Percentiles rank a stretch among this genome's conserved stretches.
Conservation (phyloP, 37 sponge, comb jelly and placozoan species). For the Haliclona indistincta region DNA sequence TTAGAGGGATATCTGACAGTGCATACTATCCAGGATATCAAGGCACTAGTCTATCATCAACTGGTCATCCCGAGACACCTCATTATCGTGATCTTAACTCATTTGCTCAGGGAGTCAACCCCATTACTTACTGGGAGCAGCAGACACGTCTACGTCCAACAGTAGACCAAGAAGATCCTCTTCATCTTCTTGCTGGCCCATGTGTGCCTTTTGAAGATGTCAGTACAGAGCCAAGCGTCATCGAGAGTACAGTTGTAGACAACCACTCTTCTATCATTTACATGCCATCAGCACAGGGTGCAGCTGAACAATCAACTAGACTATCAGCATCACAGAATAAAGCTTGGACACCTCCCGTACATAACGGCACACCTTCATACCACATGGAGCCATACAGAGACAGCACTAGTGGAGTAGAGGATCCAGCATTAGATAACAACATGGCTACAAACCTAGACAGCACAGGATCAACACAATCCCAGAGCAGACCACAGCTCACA, state of each 20-base stretch:
- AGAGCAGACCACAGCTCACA: too few species aligned
- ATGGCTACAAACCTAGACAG: too few species aligned
- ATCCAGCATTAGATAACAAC: too few species aligned
- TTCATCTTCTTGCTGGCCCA: constrained; percentile 45
- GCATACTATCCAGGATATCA: background rate
- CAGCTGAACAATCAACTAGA: too few species aligned
- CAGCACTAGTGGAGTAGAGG: too few species aligned
- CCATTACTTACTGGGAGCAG: constrained; percentile 79
- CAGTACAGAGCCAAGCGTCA: constrained; percentile 40
- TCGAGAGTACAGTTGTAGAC: constrained; percentile 10
- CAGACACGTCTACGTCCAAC: constrained; percentile 60
- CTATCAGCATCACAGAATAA: too few species aligned
- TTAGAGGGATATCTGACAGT: background rate
- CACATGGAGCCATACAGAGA: background rate
- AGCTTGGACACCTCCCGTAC: too few species aligned
- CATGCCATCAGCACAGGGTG: background rate
- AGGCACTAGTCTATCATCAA: background rate
- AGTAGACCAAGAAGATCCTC: constrained; percentile 69
- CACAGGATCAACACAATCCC: too few species aligned
- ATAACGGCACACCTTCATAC: background rate
- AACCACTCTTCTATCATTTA: background rate
- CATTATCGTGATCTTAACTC: constrained; percentile 45
- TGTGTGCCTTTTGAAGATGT: constrained; percentile 49
- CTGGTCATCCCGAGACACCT: background rate
- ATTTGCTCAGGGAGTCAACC: constrained; percentile 50